Base-by-base conservation (phyloP, 1,140 invertebrate genomes). In the Ceratoteleas bidentatus region DNA sequence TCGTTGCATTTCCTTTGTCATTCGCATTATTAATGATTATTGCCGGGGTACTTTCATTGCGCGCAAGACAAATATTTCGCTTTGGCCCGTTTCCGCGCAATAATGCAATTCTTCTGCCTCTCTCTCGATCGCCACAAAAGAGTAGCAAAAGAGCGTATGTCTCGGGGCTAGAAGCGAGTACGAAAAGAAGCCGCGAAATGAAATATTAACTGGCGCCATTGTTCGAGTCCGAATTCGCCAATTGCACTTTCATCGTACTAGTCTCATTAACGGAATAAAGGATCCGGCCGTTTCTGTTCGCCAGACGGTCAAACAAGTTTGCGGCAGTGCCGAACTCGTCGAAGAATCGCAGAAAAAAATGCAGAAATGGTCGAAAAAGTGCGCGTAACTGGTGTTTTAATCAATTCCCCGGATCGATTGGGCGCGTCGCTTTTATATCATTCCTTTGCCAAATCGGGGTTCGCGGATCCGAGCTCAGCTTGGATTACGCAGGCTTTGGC, bases 371-470 rank as follows among this genome's bases (percentile, higher is more conserved):
- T 2, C 24, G 38, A 54, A 62, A 61, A 49, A 62, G 49, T 57
- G 73, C 50, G 11, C 61, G 52, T 69, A 56, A 33, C n/a, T 10
- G 47, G 32, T 56, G 66, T 76, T 76, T 82, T 72, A 82, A 82
- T 82, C 73, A 82, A 73, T 82, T 56, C 62, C 38, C 9, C 2
- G 49, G 56, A 76, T 82, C 56, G 73, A 72, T 77, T 77, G 66
- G 57, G 68, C 62, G 68, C 69, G 53, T 60, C 62, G 61, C 74
- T 80, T 77, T 75, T 62, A 78, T 75, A 80, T 77, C 64, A 65
- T 77, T 62, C 14, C 74, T 61, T 64, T 74, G 68, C 64, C 82
- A 84, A 85, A 81, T 84, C 83, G 73, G 68, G 79, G 38, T 40
- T 73, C 68, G 33, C 61, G 79, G 76, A 77, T 82, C 73, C 68